These are phyloP conservation scores for Crematogaster levior DNA, from an alignment of 2,888 invertebrate genomes.

Conservation along the genomic window DNA sequence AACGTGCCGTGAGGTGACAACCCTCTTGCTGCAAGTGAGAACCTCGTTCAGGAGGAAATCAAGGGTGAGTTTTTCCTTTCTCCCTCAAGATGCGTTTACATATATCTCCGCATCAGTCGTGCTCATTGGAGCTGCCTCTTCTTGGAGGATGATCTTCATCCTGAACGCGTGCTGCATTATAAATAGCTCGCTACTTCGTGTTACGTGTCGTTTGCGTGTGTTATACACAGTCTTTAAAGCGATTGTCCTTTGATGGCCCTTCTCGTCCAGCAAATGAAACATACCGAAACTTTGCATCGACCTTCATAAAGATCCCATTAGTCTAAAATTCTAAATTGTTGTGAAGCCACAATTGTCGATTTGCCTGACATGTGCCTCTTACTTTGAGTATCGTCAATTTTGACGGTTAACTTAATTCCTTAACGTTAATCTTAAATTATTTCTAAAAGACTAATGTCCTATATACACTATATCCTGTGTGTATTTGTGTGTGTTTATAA, in stretches of 20 bases:
- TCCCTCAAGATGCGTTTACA: conserved; percentile 61
- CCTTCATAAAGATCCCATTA: background rate
- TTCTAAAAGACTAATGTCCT: background rate
- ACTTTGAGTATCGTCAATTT: background rate
- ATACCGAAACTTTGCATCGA: too few relatives aligned
- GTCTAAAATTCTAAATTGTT: background rate
- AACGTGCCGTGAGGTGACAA: too few relatives aligned
- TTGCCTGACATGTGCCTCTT: background rate
- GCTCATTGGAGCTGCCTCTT: conserved; percentile 76
- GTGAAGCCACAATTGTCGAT: background rate
- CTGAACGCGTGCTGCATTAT: conserved; percentile 68
- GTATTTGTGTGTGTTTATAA: background rate
- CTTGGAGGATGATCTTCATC: conserved; percentile 67
- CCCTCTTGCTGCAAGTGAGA: conserved; percentile 4
- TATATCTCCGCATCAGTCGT: conserved; percentile 74
- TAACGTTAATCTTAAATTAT: background rate
- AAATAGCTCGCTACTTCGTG: conserved; percentile 57
- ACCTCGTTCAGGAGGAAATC: conserved; percentile 13
- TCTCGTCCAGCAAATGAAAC: background rate
- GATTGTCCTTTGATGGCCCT: background rate
- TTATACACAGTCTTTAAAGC: background rate
- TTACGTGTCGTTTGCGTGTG: conserved; percentile 12
- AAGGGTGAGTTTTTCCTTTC: conserved; percentile 9
- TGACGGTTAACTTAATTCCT: background rate
- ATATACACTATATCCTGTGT: background rate